These are phyloP conservation scores for Anabacerthia variegaticeps DNA, from an alignment of 2,797 vertebrate genomes.

Conservation along the genomic window DNA sequence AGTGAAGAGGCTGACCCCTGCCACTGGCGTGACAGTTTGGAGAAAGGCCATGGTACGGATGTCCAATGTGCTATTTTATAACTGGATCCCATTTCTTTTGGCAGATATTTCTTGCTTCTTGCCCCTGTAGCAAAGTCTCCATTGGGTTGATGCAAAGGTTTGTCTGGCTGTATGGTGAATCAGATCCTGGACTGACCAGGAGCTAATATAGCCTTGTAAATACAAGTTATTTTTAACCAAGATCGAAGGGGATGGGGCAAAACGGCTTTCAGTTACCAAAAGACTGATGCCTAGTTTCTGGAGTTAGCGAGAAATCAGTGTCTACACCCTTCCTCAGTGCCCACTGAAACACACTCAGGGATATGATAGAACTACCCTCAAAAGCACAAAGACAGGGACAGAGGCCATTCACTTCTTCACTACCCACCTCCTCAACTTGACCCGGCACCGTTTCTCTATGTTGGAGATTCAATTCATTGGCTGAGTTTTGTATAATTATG, in stretches of 20 bases:
- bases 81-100: background rate
- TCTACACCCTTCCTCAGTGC: background rate
- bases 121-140: background rate
- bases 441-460: background rate
- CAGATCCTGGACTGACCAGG: background rate
- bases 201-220: background rate
- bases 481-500: background rate
- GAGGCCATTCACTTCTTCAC: background rate
- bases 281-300: background rate
- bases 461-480: background rate
- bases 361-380: background rate
- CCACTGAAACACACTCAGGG: background rate
- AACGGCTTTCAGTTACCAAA: background rate
- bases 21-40: background rate
- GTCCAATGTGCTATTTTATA: accelerated
- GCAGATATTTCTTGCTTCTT: background rate
- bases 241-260: background rate
- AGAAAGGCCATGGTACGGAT: background rate
- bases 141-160: background rate
- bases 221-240: background rate
- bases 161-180: background rate
- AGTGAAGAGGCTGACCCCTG: background rate
- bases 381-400: background rate
- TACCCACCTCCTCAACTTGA: background rate
- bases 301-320: background rate